Conservation (phyloP, 2,888 invertebrate genomes). For the Epirrita christyi region DNA sequence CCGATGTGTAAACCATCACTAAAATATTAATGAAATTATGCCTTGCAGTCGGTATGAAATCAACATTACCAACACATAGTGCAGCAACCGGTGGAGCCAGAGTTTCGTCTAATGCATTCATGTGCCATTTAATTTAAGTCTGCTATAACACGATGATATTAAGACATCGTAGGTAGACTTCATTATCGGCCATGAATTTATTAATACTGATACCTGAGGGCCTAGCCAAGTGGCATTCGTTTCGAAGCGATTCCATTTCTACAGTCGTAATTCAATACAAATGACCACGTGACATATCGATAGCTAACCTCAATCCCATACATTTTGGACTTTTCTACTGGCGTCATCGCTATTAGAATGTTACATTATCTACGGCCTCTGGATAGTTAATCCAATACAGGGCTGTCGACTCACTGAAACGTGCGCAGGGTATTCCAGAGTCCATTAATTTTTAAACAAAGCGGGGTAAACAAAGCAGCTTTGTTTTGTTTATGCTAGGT, state of each 20-base stretch:
- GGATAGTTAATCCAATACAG: too few species aligned
- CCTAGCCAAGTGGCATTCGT: too few species aligned
- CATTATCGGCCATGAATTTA: constrained; percentile 45
- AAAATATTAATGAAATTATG: constrained; percentile 72
- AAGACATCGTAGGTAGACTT: constrained; percentile 62
- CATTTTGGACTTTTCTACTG: too few species aligned
- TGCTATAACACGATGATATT: constrained; percentile 53
- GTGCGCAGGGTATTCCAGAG: constrained; percentile 5
- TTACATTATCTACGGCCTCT: too few species aligned
- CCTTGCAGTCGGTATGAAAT: constrained; percentile 42
- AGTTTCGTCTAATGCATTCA: constrained; percentile 61
- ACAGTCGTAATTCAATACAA: too few species aligned
- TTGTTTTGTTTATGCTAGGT: constrained; percentile 27
- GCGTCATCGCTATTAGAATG: too few species aligned
- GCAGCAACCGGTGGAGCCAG: constrained; percentile 50
- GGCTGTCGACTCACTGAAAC: constrained; percentile 1
- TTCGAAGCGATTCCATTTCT: too few species aligned
- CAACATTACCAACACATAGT: constrained; percentile 52
- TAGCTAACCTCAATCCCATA: too few species aligned
- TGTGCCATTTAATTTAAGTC: constrained; percentile 61
- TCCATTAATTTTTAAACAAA: constrained; percentile 21
- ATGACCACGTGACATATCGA: too few species aligned
- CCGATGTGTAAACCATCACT: constrained; percentile 42
- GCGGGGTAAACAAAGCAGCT: constrained; percentile 24
- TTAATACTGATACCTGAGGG: background rate